A percentile compares a stretch with the other conserved stretches of the same genome.
Evolutionary conservation across 2,888 invertebrate species (phyloP).

Genomic region (Sipha maydis): DNA sequence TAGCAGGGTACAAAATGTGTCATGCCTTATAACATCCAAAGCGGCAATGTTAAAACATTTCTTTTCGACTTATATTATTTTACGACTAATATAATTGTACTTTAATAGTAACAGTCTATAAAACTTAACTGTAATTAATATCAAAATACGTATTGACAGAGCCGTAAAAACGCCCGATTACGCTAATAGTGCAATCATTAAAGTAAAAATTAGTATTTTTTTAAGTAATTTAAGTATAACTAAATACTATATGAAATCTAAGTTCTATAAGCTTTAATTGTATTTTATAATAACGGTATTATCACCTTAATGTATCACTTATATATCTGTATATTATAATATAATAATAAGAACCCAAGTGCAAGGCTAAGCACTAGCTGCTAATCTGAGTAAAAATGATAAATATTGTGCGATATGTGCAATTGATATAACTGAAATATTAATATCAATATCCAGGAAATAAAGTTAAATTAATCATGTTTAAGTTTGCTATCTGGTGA

Average conservation of each 20-base stretch:
- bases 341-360: background rate
- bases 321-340: background rate
- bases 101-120: background rate
- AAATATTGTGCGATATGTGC: background rate
- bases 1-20: too few species aligned
- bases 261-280: background rate
- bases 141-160: background rate
- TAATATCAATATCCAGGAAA: background rate
- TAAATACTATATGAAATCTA: background rate
- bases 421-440: conserved; percentile 1
- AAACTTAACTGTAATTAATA: background rate
- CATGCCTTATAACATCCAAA: too few species aligned
- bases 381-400: conserved; percentile 15
- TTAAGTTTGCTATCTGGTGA: background rate
- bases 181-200: background rate
- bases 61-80: conserved; percentile 24
- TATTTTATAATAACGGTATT: conserved; percentile 4
- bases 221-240: too few species aligned
- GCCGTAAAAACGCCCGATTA: background rate
- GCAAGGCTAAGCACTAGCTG: conserved; percentile 4
- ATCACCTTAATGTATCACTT: background rate
- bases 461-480: background rate
- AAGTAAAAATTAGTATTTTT: background rate
- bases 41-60: background rate
- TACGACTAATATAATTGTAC: background rate